Evolutionary conservation across 2,888 invertebrate species (phyloP).

Genomic region (Mesodorylaimus sp.): DNA sequence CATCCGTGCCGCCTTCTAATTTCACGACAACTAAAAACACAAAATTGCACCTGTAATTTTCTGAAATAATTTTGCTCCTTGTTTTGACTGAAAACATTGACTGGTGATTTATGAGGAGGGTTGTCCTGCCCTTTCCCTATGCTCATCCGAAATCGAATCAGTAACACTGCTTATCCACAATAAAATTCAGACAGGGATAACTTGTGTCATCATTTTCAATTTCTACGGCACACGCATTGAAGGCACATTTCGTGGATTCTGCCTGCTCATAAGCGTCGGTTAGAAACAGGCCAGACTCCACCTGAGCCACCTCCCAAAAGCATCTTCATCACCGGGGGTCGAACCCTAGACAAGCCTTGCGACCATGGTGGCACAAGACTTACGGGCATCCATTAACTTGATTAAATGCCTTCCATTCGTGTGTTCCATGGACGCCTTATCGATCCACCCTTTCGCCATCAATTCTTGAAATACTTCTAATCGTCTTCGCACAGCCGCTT

Average conservation of each 20-base stretch:
- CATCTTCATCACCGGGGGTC: too few species aligned
- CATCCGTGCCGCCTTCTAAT: conserved; percentile 58
- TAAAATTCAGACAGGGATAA: neutral
- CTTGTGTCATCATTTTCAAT: neutral
- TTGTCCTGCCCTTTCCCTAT: too few species aligned
- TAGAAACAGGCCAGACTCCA: too few species aligned
- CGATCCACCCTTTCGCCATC: conserved; percentile 47
- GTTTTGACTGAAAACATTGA: too few species aligned
- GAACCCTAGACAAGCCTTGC: too few species aligned
- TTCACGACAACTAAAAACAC: conserved; percentile 60
- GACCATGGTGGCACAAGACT: neutral
- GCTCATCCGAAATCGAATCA: too few species aligned
- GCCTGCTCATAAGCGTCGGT: too few species aligned
- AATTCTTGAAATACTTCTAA: conserved; percentile 71
- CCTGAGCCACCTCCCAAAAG: too few species aligned
- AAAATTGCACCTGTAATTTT: conserved; percentile 1
- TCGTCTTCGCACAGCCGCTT: conserved; percentile 48
- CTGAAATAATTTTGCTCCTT: neutral
- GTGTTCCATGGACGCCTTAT: conserved; percentile 61
- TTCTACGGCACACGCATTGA: neutral
- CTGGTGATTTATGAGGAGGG: too few species aligned
- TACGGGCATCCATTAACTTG: conserved; percentile 63
- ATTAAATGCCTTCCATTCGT: conserved; percentile 56
- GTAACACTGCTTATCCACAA: conserved; percentile 8
- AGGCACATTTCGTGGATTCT: too few species aligned